A percentile compares a stretch with the other conserved stretches of the same genome.
phyloP scores from a whole-genome alignment of 2,888 invertebrate genomes.

The Lepas anatifera region DNA sequence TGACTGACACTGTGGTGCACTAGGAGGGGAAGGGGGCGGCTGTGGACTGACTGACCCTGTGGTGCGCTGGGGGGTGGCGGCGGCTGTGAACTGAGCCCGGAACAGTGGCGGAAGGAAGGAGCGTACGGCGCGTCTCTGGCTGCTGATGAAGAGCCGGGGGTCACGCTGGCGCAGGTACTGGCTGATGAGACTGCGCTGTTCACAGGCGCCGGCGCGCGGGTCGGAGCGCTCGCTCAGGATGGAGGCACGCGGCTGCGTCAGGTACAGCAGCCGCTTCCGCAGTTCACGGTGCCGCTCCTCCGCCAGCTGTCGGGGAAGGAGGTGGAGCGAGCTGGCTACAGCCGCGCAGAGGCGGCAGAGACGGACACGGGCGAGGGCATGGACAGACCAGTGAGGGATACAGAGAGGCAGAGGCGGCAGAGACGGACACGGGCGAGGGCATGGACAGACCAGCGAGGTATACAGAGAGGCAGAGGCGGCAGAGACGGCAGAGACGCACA shows the following conservation, averaged over 20 bases:
- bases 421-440: no score
- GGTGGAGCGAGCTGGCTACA: no score
- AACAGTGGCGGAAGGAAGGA: conserved; percentile 1
- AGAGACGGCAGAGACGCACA: no score
- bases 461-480: no score
- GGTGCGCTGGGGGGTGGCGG: conserved; percentile 6
- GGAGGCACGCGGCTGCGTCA: conserved; percentile 5
- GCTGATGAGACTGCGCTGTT: neutral
- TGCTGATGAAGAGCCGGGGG: neutral
- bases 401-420: no score
- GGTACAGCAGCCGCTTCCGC: neutral
- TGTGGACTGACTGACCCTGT: no score
- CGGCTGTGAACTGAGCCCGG: neutral
- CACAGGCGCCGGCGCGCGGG: neutral
- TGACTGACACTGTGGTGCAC: no score
- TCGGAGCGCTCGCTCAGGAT: neutral
- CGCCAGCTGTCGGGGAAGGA: neutral
- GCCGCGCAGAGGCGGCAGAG: no score
- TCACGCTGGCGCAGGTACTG: conserved; percentile 10
- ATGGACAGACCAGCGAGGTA: no score
- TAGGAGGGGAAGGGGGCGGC: no score
- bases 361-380: no score
- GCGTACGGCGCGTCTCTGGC: neutral
- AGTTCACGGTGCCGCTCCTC: neutral
- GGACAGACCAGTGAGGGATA: no score